These are phyloP conservation scores for Callyntrura sp. DNA, from an alignment of 2,888 invertebrate genomes.

Conservation along the genomic window DNA sequence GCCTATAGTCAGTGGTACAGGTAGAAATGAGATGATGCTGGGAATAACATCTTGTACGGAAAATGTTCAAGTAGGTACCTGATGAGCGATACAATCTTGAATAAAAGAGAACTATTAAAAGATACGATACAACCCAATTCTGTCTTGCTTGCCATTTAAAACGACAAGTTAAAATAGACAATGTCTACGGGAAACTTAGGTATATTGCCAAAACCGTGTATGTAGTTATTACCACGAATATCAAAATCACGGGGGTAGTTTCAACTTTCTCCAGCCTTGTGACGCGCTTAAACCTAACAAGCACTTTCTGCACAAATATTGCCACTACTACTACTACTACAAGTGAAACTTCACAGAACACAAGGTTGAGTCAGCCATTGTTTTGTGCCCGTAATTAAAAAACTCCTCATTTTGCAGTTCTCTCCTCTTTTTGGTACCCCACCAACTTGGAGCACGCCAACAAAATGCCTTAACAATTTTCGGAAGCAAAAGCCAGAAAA, in stretches of 20 bases:
- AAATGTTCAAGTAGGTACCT: not conserved
- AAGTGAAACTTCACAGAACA: conserved; percentile 11
- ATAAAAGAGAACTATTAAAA: not conserved
- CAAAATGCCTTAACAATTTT: conserved; percentile 7
- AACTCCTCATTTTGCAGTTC: not conserved
- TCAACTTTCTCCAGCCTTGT: not conserved
- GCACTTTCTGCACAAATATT: no score
- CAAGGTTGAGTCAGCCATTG: not conserved
- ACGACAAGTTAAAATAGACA: no score
- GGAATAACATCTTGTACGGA: no score
- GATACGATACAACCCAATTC: not conserved
- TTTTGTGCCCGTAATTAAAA: conserved; percentile 17
- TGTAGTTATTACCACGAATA: not conserved
- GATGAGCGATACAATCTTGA: conserved; percentile 46
- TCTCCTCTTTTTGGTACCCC: not conserved
- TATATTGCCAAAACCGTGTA: not conserved
- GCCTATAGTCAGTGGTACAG: no score
- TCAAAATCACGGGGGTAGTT: not conserved
- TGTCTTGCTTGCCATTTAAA: not conserved
- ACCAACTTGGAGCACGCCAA: conserved; percentile 5
- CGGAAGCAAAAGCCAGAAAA: not conserved
- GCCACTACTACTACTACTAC: not conserved
- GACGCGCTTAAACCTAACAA: not conserved
- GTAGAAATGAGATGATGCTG: no score
- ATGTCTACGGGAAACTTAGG: not conserved